Evolutionary conservation across 2,888 invertebrate species (phyloP).

Genomic region (Camponotus fellah): DNA sequence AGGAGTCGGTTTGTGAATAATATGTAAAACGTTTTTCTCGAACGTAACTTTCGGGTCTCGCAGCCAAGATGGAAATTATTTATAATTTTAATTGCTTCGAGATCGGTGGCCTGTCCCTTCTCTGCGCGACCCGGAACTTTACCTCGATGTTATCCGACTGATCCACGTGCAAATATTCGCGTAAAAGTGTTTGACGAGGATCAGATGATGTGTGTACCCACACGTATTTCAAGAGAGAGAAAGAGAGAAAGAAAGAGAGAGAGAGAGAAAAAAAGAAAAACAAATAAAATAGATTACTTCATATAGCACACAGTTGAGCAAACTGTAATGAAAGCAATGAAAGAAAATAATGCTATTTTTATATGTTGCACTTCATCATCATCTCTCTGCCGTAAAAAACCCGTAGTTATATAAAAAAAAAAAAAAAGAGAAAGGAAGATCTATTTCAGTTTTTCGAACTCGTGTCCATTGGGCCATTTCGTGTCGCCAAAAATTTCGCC

Average conservation of each 20-base stretch:
- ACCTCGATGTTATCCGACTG: slow-evolving; percentile 57
- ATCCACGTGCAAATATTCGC: slow-evolving; percentile 57
- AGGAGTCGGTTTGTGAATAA: slow-evolving; percentile 58
- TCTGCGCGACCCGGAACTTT: slow-evolving; percentile 50
- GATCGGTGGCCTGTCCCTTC: slow-evolving; percentile 46
- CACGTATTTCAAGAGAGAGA: slow-evolving; percentile 40
- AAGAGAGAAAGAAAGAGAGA: slow-evolving; percentile 9
- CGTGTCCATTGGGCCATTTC: slow-evolving; percentile 68
- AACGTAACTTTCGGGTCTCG: slow-evolving; percentile 53
- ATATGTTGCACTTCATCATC: slow-evolving; percentile 75
- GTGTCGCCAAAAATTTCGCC: slow-evolving; percentile 45
- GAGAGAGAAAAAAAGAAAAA: slow-evolving; percentile 38
- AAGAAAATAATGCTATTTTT: slow-evolving; percentile 77
- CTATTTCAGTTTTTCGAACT: slow-evolving; percentile 61
- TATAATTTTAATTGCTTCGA: slow-evolving; percentile 52
- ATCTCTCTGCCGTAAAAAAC: slow-evolving; percentile 70
- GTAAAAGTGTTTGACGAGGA: slow-evolving; percentile 55
- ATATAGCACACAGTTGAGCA: slow-evolving; percentile 73
- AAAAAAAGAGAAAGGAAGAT: slow-evolving; percentile 35
- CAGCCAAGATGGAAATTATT: slow-evolving; percentile 50
- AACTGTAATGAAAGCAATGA: slow-evolving; percentile 77
- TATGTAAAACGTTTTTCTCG: slow-evolving; percentile 33
- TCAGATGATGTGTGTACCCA: slow-evolving; percentile 63
- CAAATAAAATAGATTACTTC: slow-evolving; percentile 71
- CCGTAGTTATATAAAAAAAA: slow-evolving; percentile 69